Percentiles rank a stretch among this genome's conserved stretches.
These are phyloP conservation scores for Sebastes jordani DNA, from an alignment of 2,797 vertebrate genomes.

Conservation along the genomic window DNA sequence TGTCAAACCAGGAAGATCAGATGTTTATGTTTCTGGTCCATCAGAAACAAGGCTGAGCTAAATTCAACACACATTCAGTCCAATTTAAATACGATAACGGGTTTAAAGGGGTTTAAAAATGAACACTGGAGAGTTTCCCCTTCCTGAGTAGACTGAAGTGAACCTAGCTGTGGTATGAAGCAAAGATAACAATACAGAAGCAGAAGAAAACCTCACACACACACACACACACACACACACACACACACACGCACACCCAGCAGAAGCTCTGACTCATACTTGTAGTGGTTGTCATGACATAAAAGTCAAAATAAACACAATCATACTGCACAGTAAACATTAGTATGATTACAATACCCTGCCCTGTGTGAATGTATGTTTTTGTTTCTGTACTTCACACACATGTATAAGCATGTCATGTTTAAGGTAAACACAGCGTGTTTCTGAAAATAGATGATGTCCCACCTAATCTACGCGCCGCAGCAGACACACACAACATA, in stretches of 20 bases:
- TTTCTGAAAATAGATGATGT: slow-evolving; percentile 16
- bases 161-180: background rate
- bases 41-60: slow-evolving; percentile 9
- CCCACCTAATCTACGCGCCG: slow-evolving; percentile 23
- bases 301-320: slow-evolving; percentile 36
- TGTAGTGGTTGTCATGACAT: slow-evolving; percentile 11
- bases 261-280: slow-evolving; percentile 29
- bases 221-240: background rate
- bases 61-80: background rate
- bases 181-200: background rate
- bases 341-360: background rate
- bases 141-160: background rate
- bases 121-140: background rate
- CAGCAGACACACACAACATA: slow-evolving; percentile 29
- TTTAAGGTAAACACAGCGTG: slow-evolving; percentile 18
- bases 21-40: background rate
- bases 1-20: background rate
- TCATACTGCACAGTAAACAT: slow-evolving; percentile 8
- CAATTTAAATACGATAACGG: slow-evolving; percentile 10
- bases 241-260: background rate
- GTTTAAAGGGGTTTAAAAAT: background rate
- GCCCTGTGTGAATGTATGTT: background rate
- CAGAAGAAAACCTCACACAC: background rate
- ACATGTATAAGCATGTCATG: background rate
- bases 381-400: background rate